phyloP scores from a whole-genome alignment of 2,888 invertebrate species.

The Tipula helvola region DNA sequence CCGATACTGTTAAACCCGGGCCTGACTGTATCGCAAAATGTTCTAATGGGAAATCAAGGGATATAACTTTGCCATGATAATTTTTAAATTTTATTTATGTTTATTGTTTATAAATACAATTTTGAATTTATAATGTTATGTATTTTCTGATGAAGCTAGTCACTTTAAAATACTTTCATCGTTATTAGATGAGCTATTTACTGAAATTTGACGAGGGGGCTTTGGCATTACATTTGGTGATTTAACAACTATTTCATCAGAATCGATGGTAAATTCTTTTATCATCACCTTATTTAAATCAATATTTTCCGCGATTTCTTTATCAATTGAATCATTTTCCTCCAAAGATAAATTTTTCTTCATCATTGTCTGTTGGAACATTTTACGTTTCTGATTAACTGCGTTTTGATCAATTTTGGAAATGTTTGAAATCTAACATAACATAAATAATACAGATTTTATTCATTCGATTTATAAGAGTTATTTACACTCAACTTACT shows the following conservation, averaged over 20 bases:
- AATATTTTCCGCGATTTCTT: neutral
- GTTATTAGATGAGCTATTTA: neutral
- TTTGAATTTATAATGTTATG: neutral
- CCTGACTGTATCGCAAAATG: no score
- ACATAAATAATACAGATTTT: neutral
- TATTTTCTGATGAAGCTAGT: neutral
- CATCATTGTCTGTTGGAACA: neutral
- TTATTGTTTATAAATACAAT: neutral
- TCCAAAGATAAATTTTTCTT: neutral
- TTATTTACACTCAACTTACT: neutral
- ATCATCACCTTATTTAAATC: neutral
- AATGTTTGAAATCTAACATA: neutral
- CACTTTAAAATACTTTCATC: neutral
- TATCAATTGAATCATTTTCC: constrained; percentile 6
- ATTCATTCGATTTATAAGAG: neutral
- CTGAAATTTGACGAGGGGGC: neutral
- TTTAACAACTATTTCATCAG: neutral
- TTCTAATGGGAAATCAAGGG: no score
- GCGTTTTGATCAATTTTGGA: neutral
- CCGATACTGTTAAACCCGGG: no score
- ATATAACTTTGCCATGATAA: no score
- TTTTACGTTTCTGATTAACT: neutral
- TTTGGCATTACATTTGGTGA: neutral
- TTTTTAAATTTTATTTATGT: neutral
- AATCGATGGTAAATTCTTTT: neutral